Evolutionary conservation across 2,113 vertebrate genomes (phyloP), one percentile per base, ranked within the genome.

Genomic region (Indicator maculatus): DNA sequence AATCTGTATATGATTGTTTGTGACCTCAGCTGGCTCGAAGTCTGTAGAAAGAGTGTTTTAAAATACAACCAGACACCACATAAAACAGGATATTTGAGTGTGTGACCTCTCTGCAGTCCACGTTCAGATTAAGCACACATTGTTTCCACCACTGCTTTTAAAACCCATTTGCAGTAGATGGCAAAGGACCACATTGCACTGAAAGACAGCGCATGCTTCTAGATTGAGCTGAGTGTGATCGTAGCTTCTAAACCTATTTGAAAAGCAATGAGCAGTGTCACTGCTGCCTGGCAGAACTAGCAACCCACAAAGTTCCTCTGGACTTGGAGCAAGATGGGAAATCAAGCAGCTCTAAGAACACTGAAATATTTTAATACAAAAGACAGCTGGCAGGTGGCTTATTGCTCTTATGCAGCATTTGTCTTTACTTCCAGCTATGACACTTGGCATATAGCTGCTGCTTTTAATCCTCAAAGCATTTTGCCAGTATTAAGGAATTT

Each of bases 301-400:
- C 81, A 95, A 59, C 78, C 41, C 64, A 61, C 86, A 76, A 86
- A 93, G 83, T 93, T 95, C 70, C 59, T 90, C 89, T 60, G 91
- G 94, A 95, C 94, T 91, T 83, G 72, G 81, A 91, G 64, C 0
- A 3, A 89, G 67, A 88, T 70, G 67, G 74, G 71, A 72, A 94
- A 87, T 89, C 88, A 92, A 85, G 78, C 78, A 20, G 78, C 82
- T 91, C 89, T 64, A 80, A 91, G 81, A 93, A 89, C 61, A 74
- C n/a, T 83, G 89, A 89, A 85, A 93, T 93, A 93, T 95, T 96
- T 96, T 95, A 79, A 91, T 95, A 86, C 31, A 88, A 91, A 93
- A 93, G 93, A 74, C 87, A 89, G 89, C 91, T 96, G 93, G 63
- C 89, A 93, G 78, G 89, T 96, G 93, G 89, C 72, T 95, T 85